Base-by-base conservation (phyloP, 2,888 invertebrate genomes). In the Tryphoninae sp. region DNA sequence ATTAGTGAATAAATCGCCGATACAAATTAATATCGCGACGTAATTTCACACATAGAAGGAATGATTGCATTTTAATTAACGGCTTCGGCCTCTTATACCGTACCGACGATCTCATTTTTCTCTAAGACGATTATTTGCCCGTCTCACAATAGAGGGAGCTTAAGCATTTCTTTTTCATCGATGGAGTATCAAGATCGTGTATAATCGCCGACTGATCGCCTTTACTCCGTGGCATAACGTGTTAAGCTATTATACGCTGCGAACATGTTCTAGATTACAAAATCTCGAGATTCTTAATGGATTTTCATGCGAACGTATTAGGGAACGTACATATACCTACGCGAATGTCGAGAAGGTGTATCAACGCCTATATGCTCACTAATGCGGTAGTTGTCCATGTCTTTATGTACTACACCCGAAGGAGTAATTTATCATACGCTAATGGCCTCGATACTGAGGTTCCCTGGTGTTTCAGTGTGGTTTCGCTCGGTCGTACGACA, bases 361-460 rank as follows among this genome's bases (percentile, higher is more conserved):
- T 42, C 33, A 22, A 19, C 45, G 62, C 45, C 53, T 61, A n/a
- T 59, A 64, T 55, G 26, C 45, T 78, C 33, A 26, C 53, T 53
- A 40, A 62, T 65, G 64, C 16, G 33, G 23, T 51, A 16, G 45
- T 59, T 51, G 26, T 51, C 58, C 45, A 68, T 73, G 73, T 77
- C 77, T 80, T 80, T 67, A 68, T 67, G 53, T 59, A 74, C 58
- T 61, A 67, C 64, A 53, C 81, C 78, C 74, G 51, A 64, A 81
- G 81, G 78, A 78, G 83, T 78, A 78, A 83, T 83, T 83, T 81
- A 81, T 83, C 83, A 81, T 81, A 72, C 78, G 74, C 83, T 81
- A 81, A 83, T 81, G 83, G 78, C 71, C 55, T 19, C 77, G 73
- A 16, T 8, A 82, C 76, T 42, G 64, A 75, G 40, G 53, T 55